Evolutionary conservation across 2,113 vertebrate genomes (phyloP).

Genomic region (Miniopterus natalensis): DNA sequence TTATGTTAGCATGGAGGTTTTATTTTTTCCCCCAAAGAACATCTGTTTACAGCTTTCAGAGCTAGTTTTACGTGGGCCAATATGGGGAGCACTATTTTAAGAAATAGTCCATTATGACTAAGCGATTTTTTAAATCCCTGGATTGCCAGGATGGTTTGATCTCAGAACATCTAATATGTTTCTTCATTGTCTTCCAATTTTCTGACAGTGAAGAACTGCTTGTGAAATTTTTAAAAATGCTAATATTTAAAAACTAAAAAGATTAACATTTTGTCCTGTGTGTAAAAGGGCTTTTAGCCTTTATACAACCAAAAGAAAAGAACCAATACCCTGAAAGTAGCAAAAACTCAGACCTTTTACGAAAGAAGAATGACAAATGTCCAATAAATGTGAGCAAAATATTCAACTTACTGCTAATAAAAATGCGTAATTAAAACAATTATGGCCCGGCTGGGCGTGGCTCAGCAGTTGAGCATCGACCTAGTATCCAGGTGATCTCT

Average conservation of each 20-base stretch:
- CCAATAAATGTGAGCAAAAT: not conserved
- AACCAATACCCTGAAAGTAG: not conserved
- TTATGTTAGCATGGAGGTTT: not conserved
- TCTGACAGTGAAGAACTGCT: not conserved
- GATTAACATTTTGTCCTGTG: not conserved
- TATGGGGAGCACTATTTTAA: not conserved
- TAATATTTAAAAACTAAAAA: not conserved
- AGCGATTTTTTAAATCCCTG: not conserved
- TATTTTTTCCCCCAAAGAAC: not conserved
- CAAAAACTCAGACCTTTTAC: not conserved
- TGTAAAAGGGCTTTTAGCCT: not conserved
- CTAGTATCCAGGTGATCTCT: too few species aligned
- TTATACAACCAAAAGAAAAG: not conserved
- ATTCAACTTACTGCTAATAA: slow-evolving; percentile 4
- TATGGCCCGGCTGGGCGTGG: too few species aligned
- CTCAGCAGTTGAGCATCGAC: too few species aligned
- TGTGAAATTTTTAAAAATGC: not conserved
- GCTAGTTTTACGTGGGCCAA: not conserved
- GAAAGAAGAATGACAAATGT: not conserved
- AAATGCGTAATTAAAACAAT: slow-evolving; percentile 5
- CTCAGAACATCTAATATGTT: not conserved
- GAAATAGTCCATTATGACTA: not conserved
- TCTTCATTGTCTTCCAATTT: not conserved
- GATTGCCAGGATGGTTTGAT: not conserved
- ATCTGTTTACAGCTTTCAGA: not conserved